These are phyloP conservation scores for Anarhynchus alexandrinus DNA, from an alignment of 2,113 vertebrate species.

Conservation along the genomic window DNA sequence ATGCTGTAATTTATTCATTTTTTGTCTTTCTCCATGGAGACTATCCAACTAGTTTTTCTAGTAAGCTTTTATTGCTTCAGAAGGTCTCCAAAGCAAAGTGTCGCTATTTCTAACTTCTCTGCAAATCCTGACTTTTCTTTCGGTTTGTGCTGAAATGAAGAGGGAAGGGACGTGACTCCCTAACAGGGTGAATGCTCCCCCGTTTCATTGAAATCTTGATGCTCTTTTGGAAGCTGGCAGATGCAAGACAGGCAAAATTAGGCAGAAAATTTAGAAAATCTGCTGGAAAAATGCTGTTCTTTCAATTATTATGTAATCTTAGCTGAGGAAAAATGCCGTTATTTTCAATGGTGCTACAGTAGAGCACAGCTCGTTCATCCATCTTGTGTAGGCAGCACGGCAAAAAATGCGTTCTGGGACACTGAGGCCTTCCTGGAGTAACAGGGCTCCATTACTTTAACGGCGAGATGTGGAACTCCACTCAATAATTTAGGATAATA, in stretches of 20 bases:
- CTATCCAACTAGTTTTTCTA: not conserved
- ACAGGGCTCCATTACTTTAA: not conserved
- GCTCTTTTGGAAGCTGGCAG: not conserved
- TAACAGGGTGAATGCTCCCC: not conserved
- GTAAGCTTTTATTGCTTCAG: not conserved
- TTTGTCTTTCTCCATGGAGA: not conserved
- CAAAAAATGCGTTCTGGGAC: not conserved
- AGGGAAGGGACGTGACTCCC: not conserved
- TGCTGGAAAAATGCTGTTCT: not conserved
- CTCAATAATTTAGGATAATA: not conserved
- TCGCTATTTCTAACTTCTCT: not conserved
- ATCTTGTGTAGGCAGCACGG: not conserved
- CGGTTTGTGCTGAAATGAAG: not conserved
- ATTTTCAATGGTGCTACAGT: not conserved
- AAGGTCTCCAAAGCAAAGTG: not conserved
- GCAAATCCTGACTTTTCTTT: not conserved
- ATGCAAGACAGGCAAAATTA: not conserved
- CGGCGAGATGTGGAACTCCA: not conserved
- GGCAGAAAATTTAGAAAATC: not conserved
- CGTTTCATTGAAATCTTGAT: not conserved
- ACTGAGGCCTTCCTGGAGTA: not conserved
- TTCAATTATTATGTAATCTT: not conserved
- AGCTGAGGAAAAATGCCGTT: not conserved
- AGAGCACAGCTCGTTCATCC: not conserved
- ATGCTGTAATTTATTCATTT: not conserved